Evolutionary conservation across 2,113 vertebrate genomes (phyloP).

Genomic region (Conger conger): DNA sequence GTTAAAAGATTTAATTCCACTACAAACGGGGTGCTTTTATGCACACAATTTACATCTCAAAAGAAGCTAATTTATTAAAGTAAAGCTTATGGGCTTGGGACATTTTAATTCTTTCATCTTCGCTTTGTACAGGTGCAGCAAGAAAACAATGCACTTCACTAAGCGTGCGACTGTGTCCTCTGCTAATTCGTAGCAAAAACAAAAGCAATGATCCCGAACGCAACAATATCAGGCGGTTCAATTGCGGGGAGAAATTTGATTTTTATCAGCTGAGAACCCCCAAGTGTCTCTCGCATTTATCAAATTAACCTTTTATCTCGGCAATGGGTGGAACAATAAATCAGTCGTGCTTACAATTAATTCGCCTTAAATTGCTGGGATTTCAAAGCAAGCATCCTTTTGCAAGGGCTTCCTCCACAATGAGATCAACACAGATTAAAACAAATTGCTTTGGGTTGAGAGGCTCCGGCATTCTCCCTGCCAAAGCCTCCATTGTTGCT

Average conservation of each 20-base stretch:
- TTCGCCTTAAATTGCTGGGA: slow-evolving; percentile 1
- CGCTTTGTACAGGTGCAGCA: background rate
- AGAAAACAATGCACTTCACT: background rate
- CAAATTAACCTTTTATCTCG: slow-evolving; percentile 42
- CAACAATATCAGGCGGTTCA: slow-evolving; percentile 5
- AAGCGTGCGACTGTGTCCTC: background rate
- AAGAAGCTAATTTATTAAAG: background rate
- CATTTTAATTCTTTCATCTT: background rate
- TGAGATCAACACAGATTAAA: slow-evolving; percentile 19
- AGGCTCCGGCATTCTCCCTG: background rate
- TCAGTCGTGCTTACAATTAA: slow-evolving; percentile 17
- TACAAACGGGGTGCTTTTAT: background rate
- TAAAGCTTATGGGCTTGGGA: background rate
- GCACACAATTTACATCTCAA: background rate
- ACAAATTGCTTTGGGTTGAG: slow-evolving; percentile 2
- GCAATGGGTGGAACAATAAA: slow-evolving; percentile 33
- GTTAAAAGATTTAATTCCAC: background rate
- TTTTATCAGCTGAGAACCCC: slow-evolving; percentile 33
- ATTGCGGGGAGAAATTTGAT: slow-evolving; percentile 10
- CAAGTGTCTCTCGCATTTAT: slow-evolving; percentile 31
- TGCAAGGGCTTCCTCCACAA: slow-evolving; percentile 9
- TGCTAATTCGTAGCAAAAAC: background rate
- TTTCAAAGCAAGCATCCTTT: slow-evolving; percentile 17
- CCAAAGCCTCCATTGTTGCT: slow-evolving; percentile 2
- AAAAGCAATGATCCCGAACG: background rate